A percentile compares a stretch with the other conserved stretches of the same genome.
Conservation (phyloP, 2,888 invertebrate species). For the Strigamia crassipes region DNA sequence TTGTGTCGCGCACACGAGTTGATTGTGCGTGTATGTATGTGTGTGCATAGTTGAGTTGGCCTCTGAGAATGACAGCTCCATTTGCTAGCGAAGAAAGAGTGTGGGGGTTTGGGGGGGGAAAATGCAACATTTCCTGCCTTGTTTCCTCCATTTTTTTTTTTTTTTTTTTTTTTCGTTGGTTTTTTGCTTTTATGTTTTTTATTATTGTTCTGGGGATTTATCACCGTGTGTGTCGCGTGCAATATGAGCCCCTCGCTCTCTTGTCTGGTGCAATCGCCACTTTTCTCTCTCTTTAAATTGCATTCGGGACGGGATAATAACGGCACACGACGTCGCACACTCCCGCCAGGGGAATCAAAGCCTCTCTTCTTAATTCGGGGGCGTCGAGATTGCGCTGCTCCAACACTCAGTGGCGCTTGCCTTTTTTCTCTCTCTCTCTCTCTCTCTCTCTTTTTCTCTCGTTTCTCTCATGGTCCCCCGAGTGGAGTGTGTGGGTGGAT, state of each 20-base stretch:
- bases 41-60: conserved; percentile 22
- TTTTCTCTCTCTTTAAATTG: conserved; percentile 36
- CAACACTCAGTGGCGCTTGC: conserved; percentile 28
- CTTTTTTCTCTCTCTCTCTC: not conserved
- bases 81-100: conserved; percentile 17
- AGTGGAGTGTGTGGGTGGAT: conserved; percentile 14
- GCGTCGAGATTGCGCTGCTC: conserved; percentile 33
- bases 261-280: conserved; percentile 33
- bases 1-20: conserved; percentile 30
- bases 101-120: not conserved
- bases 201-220: conserved; percentile 35
- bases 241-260: conserved; percentile 33
- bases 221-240: conserved; percentile 25
- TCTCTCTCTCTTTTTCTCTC: not conserved
- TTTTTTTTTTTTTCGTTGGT: not conserved
- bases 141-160: not conserved
- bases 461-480: not conserved
- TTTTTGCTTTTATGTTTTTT: conserved; percentile 36
- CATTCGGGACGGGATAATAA: conserved; percentile 34
- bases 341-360: conserved; percentile 33
- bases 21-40: not conserved
- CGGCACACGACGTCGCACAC: conserved; percentile 28
- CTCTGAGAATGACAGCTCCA: conserved; percentile 30
- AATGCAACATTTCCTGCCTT: conserved; percentile 20
- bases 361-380: conserved; percentile 34